Conservation (phyloP, 2,888 invertebrate species). For the Dicranocentrus wangi region DNA sequence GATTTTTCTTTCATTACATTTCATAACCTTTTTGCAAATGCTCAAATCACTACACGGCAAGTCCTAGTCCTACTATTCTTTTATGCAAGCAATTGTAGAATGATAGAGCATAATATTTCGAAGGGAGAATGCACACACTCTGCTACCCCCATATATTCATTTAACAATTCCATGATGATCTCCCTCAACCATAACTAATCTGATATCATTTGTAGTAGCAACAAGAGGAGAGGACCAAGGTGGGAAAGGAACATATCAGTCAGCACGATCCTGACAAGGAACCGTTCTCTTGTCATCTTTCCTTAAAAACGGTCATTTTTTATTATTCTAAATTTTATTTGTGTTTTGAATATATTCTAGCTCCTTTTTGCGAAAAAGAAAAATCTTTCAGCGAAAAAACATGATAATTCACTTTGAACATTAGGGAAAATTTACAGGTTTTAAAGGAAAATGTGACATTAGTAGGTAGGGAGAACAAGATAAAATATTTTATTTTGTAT, state of each 20-base stretch:
- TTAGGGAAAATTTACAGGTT: constrained; percentile 17
- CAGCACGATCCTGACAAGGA: constrained; percentile 49
- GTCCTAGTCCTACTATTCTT: constrained; percentile 15
- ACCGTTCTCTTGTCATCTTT: constrained; percentile 40
- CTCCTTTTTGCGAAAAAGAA: constrained; percentile 5
- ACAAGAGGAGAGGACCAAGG: constrained; percentile 16
- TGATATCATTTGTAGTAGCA: constrained; percentile 34
- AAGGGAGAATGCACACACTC: neutral
- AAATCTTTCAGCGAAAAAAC: neutral
- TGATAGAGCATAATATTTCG: too few species aligned
- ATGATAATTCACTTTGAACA: constrained; percentile 23
- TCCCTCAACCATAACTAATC: constrained; percentile 54
- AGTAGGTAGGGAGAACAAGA: neutral
- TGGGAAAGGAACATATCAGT: constrained; percentile 34
- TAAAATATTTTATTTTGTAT: constrained; percentile 34
- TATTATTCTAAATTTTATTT: constrained; percentile 17
- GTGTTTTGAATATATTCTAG: constrained; percentile 27
- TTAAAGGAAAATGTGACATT: neutral
- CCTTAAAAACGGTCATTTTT: constrained; percentile 11
- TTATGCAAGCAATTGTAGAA: neutral
- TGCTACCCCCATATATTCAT: neutral
- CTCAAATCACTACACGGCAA: constrained; percentile 46
- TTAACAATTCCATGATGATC: constrained; percentile 35
- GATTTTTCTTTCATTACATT: neutral
- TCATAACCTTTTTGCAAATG: constrained; percentile 37